Percentiles rank a stretch among this genome's conserved stretches.
Evolutionary conservation across 1,140 invertebrate species (phyloP).

Genomic region (Diorhabda carinulata): DNA sequence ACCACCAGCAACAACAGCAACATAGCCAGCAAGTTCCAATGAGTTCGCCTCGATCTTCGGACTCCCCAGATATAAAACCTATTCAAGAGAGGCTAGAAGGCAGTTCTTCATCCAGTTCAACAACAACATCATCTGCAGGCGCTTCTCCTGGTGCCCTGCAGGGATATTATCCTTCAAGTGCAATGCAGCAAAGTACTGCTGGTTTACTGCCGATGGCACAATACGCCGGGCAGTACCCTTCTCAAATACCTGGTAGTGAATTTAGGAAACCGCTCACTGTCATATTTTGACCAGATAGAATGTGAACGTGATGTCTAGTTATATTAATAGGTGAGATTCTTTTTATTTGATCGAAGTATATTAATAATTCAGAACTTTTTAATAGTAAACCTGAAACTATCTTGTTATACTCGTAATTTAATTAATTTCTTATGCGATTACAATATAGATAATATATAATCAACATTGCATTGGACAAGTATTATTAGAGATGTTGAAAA

Average conservation of each 20-base stretch:
- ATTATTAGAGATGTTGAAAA: too few relatives aligned
- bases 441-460: too few relatives aligned
- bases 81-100: conserved; percentile 54
- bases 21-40: conserved; percentile 48
- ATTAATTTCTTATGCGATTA: too few relatives aligned
- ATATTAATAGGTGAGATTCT: neutral
- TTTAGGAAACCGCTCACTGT: conserved; percentile 77
- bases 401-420: too few relatives aligned
- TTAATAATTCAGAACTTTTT: too few relatives aligned
- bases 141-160: conserved; percentile 60
- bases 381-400: too few relatives aligned
- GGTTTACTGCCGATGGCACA: conserved; percentile 61
- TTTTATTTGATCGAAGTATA: neutral
- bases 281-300: conserved; percentile 79
- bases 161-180: conserved; percentile 58
- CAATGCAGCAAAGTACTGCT: conserved; percentile 48
- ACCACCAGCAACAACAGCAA: conserved; percentile 42
- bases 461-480: too few relatives aligned
- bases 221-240: conserved; percentile 58
- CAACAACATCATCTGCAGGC: conserved; percentile 59
- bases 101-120: conserved; percentile 52
- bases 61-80: conserved; percentile 59
- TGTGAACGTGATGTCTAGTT: conserved; percentile 38
- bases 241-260: conserved; percentile 54
- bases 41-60: conserved; percentile 56